Base-by-base conservation (phyloP, 2,113 vertebrate genomes). In the Perca fluviatilis region DNA sequence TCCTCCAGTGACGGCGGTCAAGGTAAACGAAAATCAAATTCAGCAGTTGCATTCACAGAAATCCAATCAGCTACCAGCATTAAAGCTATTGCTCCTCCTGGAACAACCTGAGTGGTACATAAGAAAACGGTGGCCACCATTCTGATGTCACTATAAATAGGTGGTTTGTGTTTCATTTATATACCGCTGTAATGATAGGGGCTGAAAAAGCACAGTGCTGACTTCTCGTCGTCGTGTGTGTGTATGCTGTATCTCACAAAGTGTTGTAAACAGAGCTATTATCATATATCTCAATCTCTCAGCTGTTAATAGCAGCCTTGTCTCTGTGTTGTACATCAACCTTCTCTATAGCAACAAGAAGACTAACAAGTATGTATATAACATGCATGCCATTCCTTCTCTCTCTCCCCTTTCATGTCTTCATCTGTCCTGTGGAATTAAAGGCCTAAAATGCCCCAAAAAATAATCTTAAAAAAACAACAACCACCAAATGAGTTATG, bases 271-370 rank as follows among this genome's bases (percentile, higher is more conserved):
- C 71, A 47, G 27, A 62, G 6, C 16, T 5, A 18, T 74, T 56
- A 77, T 72, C 75, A 8, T 7, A 12, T 9, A 2, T 3, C 11
- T 56, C 40, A 7, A 33, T 36, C 47, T 70, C 15, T 53, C 51
- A 25, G 40, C 23, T 40, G 62, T 16, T 63, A 62, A 62, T n/a
- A 79, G 50, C 19, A 30, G 13, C 53, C 60, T 49, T 49, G 56
- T 67, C 67, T 56, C 54, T 54, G 77, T 77, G 77, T 77, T 77
- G 77, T 77, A 76, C 65, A 63, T 63, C 33, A 1, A 50, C 18
- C 8, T 23, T 25, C 49, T 65, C 27, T 21, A 61, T 56, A 43
- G 66, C 67, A 46, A 83, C 50, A 50, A 65, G 51, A 36, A 4
- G 16, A 57, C 51, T 1, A 33, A 33, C 27, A 2, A 2, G 27